Conservation (phyloP, 2,888 invertebrate species). For the Allophyes oxyacanthae region DNA sequence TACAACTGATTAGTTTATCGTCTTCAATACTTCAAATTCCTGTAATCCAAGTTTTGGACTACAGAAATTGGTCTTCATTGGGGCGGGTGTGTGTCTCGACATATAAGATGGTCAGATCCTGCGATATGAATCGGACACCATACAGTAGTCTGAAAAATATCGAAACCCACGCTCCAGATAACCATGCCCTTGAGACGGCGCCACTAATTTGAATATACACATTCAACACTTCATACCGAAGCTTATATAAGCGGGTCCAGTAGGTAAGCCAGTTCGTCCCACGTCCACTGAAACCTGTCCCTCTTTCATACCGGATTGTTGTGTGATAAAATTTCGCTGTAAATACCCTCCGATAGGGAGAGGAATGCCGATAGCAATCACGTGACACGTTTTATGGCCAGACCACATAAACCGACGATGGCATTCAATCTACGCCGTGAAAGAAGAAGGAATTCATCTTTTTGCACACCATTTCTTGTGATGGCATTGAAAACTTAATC, state of each 20-base stretch:
- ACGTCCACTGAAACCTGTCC: constrained; percentile 64
- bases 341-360: constrained; percentile 68
- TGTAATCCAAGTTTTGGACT: constrained; percentile 3
- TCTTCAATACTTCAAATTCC: not conserved
- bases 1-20: constrained; percentile 6
- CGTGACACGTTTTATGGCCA: constrained; percentile 66
- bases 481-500: constrained; percentile 45
- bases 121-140: not conserved
- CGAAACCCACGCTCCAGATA: constrained; percentile 41
- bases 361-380: constrained; percentile 73
- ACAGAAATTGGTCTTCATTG: constrained; percentile 6
- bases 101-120: constrained; percentile 3
- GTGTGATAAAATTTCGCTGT: constrained; percentile 73
- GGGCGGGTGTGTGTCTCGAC: constrained; percentile 1
- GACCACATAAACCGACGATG: constrained; percentile 58
- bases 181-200: constrained; percentile 40
- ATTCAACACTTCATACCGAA: constrained; percentile 31
- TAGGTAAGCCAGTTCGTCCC: constrained; percentile 59
- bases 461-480: constrained; percentile 47
- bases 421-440: constrained; percentile 59
- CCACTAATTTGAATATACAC: constrained; percentile 42
- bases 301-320: constrained; percentile 59
- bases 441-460: constrained; percentile 43
- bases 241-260: constrained; percentile 27
- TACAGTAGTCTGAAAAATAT: constrained; percentile 20